Conservation (phyloP, 2,113 vertebrate species). For the Cyphomyrus discorhynchus region DNA sequence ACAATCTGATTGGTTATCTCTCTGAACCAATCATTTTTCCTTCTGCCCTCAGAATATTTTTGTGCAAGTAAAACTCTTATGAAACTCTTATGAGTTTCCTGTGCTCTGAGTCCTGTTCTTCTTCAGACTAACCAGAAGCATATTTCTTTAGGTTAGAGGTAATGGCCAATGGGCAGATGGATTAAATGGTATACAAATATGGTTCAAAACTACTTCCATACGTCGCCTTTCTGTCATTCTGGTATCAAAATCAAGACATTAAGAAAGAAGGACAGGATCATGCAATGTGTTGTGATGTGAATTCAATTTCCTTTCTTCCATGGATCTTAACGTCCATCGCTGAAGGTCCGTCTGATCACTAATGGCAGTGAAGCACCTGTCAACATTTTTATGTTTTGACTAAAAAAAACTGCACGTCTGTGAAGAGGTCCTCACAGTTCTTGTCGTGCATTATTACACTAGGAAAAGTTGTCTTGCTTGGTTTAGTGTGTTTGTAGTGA, state of each 20-base stretch:
- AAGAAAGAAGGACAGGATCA: neutral
- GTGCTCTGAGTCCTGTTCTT: neutral
- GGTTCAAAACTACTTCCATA: neutral
- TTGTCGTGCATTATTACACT: neutral
- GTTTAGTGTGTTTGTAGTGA: neutral
- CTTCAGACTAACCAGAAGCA: neutral
- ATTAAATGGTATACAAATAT: neutral
- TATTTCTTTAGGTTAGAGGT: neutral
- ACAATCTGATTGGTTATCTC: neutral
- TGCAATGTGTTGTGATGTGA: neutral
- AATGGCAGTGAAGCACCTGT: neutral
- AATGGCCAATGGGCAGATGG: neutral
- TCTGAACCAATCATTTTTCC: neutral
- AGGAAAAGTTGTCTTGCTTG: neutral
- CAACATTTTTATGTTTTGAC: neutral
- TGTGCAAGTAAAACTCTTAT: neutral
- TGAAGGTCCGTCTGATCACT: neutral
- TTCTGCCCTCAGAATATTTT: neutral
- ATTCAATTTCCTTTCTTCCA: neutral
- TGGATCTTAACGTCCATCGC: neutral
- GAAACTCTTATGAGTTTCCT: neutral
- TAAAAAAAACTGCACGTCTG: neutral
- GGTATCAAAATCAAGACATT: neutral
- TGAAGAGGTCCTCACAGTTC: neutral
- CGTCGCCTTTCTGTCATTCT: neutral